Evolutionary conservation across 2,888 invertebrate genomes (phyloP).

Genomic region (Ophion slaviceki): DNA sequence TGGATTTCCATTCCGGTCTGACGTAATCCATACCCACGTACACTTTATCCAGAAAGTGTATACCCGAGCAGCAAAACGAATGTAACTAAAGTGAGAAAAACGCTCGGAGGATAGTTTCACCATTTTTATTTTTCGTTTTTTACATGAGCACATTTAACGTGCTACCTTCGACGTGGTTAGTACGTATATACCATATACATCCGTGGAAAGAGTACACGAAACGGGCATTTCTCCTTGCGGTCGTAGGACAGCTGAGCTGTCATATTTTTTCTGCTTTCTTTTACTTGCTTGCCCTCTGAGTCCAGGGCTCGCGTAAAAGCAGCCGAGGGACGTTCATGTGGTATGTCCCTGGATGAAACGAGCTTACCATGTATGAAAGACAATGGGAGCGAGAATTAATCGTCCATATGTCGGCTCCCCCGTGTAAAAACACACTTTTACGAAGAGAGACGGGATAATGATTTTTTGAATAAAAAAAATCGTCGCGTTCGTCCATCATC

Average conservation of each 20-base stretch:
- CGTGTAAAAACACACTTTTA: conserved; percentile 72
- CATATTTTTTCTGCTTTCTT: conserved; percentile 69
- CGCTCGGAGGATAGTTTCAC: conserved; percentile 58
- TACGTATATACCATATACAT: conserved; percentile 5
- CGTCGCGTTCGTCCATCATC: conserved; percentile 12
- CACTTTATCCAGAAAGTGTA: neutral
- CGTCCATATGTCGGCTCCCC: conserved; percentile 60
- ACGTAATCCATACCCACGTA: neutral
- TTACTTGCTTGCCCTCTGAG: conserved; percentile 38
- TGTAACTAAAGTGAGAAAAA: conserved; percentile 42
- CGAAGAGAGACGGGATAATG: conserved; percentile 65
- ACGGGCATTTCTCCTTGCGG: conserved; percentile 49
- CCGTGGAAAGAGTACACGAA: conserved; percentile 28
- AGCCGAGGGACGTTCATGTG: neutral
- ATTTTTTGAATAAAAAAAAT: conserved; percentile 80
- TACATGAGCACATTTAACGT: conserved; percentile 77
- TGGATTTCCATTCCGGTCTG: neutral
- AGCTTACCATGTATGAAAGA: conserved; percentile 12
- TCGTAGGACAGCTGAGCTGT: conserved; percentile 73
- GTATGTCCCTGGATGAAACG: conserved; percentile 19
- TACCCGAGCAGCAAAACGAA: conserved; percentile 10
- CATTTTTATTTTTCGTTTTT: conserved; percentile 71
- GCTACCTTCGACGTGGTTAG: conserved; percentile 48
- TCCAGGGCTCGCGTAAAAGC: conserved; percentile 33
- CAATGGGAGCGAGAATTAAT: conserved; percentile 58